Evolutionary conservation across 2,888 invertebrate genomes (phyloP).

Genomic region (Spialia ferax): DNA sequence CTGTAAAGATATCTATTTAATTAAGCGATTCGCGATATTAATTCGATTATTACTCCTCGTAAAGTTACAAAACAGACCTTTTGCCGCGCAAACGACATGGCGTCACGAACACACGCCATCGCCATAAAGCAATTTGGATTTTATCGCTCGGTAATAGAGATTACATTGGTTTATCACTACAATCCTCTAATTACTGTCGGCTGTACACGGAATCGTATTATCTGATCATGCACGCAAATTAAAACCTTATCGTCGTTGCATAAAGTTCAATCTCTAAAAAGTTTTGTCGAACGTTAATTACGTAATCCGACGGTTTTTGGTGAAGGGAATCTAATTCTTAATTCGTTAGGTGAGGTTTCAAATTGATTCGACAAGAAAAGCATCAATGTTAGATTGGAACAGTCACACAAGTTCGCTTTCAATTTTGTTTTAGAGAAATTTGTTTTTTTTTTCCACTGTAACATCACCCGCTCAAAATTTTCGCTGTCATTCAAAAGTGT

Average conservation of each 20-base stretch:
- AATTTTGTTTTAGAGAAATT: not conserved
- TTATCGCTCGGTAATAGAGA: conserved; percentile 78
- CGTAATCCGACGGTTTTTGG: conserved; percentile 44
- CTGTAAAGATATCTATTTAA: conserved; percentile 76
- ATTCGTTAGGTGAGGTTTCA: conserved; percentile 43
- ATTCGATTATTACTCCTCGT: conserved; percentile 80
- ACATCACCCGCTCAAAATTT: not conserved
- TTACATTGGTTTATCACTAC: conserved; percentile 77
- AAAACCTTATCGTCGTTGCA: conserved; percentile 51
- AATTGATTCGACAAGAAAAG: conserved; percentile 41
- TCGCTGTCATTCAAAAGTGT: not conserved
- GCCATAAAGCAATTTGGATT: conserved; percentile 79
- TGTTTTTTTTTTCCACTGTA: not conserved
- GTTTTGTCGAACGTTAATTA: conserved; percentile 46
- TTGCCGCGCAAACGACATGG: conserved; percentile 68
- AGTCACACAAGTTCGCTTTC: not conserved
- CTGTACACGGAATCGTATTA: conserved; percentile 65
- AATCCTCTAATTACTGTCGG: conserved; percentile 73
- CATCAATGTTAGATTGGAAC: conserved; percentile 1
- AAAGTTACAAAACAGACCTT: conserved; percentile 76
- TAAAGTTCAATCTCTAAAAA: conserved; percentile 48
- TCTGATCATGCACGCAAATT: conserved; percentile 46
- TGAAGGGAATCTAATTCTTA: conserved; percentile 46
- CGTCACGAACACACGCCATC: conserved; percentile 65
- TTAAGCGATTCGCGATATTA: conserved; percentile 83